phyloP scores from a whole-genome alignment of 2,797 vertebrate genomes.

The Argyrosomus regius region DNA sequence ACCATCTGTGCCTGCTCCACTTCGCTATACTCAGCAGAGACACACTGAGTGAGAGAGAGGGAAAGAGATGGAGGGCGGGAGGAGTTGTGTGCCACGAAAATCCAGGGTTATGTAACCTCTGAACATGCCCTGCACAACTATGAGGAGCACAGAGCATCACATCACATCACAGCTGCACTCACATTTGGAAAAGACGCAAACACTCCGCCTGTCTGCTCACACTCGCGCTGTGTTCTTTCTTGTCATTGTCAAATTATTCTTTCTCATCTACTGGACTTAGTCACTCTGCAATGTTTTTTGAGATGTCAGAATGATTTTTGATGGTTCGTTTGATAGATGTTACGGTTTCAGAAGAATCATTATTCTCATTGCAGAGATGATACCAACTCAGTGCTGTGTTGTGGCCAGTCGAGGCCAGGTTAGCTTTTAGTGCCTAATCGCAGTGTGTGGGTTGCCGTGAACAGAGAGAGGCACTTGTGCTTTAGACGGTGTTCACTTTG shows the following conservation, averaged over 20 bases:
- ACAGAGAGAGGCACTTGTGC: conserved; percentile 50
- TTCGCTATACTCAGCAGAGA: conserved; percentile 11
- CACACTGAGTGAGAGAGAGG: conserved; percentile 13
- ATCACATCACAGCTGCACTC: conserved; percentile 41
- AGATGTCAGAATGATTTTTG: background rate
- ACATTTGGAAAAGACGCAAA: conserved; percentile 13
- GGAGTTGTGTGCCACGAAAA: conserved; percentile 45
- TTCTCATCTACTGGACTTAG: conserved; percentile 1
- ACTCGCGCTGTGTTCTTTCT: background rate
- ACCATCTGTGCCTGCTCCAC: conserved; percentile 72
- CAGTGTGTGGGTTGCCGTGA: conserved; percentile 48
- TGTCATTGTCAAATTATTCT: background rate
- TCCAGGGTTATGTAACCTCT: conserved; percentile 72
- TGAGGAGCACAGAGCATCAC: conserved; percentile 29
- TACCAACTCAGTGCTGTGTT: background rate
- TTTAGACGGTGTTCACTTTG: conserved; percentile 75
- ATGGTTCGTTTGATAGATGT: background rate
- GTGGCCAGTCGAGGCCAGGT: conserved; percentile 12
- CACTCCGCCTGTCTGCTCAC: background rate
- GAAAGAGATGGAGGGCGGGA: conserved; percentile 34
- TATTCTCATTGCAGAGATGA: background rate
- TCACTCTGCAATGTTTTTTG: background rate
- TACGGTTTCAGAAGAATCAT: background rate
- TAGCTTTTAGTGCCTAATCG: conserved; percentile 40
- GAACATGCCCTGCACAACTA: conserved; percentile 39